Conservation (phyloP, 2,113 vertebrate genomes). For the Semicossyphus pulcher region DNA sequence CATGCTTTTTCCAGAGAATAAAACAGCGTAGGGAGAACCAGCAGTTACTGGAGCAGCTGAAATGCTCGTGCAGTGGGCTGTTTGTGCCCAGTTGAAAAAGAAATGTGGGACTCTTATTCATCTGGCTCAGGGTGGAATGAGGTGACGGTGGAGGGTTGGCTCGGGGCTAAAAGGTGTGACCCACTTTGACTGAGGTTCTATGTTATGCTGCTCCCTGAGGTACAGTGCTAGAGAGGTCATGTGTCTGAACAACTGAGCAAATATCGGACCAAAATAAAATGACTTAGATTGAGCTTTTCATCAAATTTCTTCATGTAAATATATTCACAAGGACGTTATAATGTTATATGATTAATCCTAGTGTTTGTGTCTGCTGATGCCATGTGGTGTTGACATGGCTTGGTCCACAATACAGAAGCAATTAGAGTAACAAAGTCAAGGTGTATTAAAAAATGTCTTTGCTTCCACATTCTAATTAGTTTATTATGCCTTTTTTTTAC, state of each 20-base stretch:
- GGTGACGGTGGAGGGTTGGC: slow-evolving; percentile 44
- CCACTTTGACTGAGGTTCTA: slow-evolving; percentile 36
- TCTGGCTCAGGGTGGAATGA: slow-evolving; percentile 26
- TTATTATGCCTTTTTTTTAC: too few relatives aligned
- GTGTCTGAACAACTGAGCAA: neutral
- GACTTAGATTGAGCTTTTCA: too few relatives aligned
- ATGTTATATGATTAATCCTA: too few relatives aligned
- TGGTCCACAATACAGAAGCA: too few relatives aligned
- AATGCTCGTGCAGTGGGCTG: slow-evolving; percentile 46
- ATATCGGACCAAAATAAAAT: neutral
- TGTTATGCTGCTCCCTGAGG: slow-evolving; percentile 66
- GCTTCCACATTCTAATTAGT: too few relatives aligned
- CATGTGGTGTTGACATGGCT: too few relatives aligned
- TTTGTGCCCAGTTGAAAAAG: slow-evolving; percentile 44
- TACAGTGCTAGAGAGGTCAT: slow-evolving; percentile 64
- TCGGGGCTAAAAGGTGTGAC: slow-evolving; percentile 38
- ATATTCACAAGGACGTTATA: neutral
- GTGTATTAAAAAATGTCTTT: too few relatives aligned
- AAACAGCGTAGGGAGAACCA: slow-evolving; percentile 41
- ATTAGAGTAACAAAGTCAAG: too few relatives aligned
- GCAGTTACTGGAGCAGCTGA: slow-evolving; percentile 42
- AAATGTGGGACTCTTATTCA: slow-evolving; percentile 36
- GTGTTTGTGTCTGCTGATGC: too few relatives aligned
- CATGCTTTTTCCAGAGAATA: slow-evolving; percentile 45
- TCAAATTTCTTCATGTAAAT: neutral